Conservation (phyloP, 2,113 vertebrate genomes). For the Pachypanchax playfairii region DNA sequence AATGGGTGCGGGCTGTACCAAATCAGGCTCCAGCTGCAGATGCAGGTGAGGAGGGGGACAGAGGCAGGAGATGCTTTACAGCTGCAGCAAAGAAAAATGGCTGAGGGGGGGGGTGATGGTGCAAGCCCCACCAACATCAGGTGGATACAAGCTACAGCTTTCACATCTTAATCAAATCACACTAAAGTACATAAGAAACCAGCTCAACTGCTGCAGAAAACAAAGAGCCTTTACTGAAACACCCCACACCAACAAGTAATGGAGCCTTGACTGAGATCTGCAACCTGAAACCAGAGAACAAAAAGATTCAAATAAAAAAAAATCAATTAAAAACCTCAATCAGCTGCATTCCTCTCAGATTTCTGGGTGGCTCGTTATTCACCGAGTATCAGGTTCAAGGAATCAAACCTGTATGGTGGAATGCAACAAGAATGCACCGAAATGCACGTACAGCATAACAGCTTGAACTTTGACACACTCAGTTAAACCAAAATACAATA, state of each 20-base stretch:
- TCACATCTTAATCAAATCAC: not conserved
- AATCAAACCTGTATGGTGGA: not conserved
- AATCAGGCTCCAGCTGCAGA: slow-evolving; percentile 27
- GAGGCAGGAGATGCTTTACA: slow-evolving; percentile 12
- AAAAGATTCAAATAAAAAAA: too few species aligned
- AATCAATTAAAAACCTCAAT: not conserved
- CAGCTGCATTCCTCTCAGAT: slow-evolving; percentile 27
- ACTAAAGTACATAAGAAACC: too few species aligned
- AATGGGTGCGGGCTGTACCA: slow-evolving; percentile 62
- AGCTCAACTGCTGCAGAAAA: not conserved
- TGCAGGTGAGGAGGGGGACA: slow-evolving; percentile 25
- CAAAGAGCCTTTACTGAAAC: not conserved
- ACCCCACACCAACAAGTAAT: too few species aligned
- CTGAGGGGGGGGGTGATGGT: not conserved
- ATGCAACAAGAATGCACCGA: not conserved
- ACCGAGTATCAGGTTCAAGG: slow-evolving; percentile 5
- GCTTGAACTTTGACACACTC: slow-evolving; percentile 6
- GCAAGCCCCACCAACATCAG: not conserved
- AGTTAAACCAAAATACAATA: too few species aligned
- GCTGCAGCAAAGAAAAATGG: slow-evolving; percentile 41
- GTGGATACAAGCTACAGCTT: not conserved
- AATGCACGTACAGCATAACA: not conserved
- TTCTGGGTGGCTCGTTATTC: not conserved
- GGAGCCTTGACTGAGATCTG: too few species aligned
- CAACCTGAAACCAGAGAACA: too few species aligned